A percentile compares a stretch with the other conserved stretches of the same genome.
phyloP scores from a whole-genome alignment of 2,113 vertebrate species.

The Crocuta crocuta region DNA sequence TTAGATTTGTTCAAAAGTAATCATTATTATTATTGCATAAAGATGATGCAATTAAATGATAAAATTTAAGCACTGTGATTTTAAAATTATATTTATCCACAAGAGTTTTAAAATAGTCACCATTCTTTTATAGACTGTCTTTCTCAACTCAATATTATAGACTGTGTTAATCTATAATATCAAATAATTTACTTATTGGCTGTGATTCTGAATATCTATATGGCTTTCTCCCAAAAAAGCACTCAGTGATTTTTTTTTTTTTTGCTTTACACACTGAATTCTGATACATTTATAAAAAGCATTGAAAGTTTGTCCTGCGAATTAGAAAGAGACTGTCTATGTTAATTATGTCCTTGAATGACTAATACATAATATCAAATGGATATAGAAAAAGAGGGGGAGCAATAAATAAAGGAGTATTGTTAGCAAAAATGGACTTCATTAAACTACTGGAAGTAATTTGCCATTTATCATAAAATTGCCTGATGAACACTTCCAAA shows the following conservation, averaged over 20 bases:
- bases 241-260: background rate
- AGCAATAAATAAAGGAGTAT: background rate
- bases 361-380: constrained; percentile 10
- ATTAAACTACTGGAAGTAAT: background rate
- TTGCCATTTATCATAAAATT: background rate
- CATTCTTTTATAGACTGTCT: background rate
- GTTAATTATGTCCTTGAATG: constrained; percentile 60
- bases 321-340: constrained; percentile 39
- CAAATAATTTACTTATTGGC: constrained; percentile 43
- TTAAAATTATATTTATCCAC: background rate
- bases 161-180: constrained; percentile 26
- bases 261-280: background rate
- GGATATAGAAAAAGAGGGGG: background rate
- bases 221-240: constrained; percentile 68
- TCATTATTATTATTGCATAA: background rate
- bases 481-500: background rate
- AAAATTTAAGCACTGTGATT: background rate
- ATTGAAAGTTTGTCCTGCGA: background rate
- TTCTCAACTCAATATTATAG: background rate
- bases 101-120: background rate
- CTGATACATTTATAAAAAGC: constrained; percentile 55
- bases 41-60: constrained; percentile 26
- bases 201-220: constrained; percentile 15
- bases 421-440: background rate
- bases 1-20: constrained; percentile 5